Evolutionary conservation across 2,797 vertebrate species (phyloP), one percentile per base, ranked within the genome.

Genomic region (Oophaga sylvatica): DNA sequence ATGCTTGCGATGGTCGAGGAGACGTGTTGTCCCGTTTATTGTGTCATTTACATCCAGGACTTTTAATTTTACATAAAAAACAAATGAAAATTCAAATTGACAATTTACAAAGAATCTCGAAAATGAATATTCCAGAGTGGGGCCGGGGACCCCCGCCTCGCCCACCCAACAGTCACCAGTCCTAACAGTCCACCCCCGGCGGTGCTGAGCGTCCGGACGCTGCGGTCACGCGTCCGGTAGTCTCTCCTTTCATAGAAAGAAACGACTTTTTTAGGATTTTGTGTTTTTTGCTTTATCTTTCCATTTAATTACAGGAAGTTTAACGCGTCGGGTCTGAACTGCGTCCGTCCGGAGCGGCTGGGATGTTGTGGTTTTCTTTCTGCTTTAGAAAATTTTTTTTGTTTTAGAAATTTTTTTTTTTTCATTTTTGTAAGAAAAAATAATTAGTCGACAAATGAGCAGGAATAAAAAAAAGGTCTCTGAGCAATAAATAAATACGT

Each of bases 1-100:
- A 67, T n/a, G 15, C 67, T 15, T 2, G 5, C 16, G 2, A 71
- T 71, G 68, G 31, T 71, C 65, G 31, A 59, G 57, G 31, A 22
- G 68, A 16, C 29, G 93, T 92, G 31, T 65, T 78, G 94, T 96
- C 96, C 92, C 93, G 94, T 98, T 99, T 98, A 99, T 98, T 99
- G 95, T 97, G 97, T 97, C 96, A 97, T 99, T 98, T 98, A 99
- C 98, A 99, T 97, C 97, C 97, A 99, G 35, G 97, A 97, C 96
- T 97, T 96, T 97, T 96, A 97, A 96, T 95, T 97, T 97, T 97
- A 97, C 68, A 98, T 98, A 98, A 96, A 98, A 99, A 97, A 95
- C 93, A 48, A 92, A 90, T 71, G 94, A 94, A 95, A 96, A 95
- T 95, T 95, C 96, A 97, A 96, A 96, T 92, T 95, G 95, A 98